Percentiles rank a stretch among this genome's conserved stretches.
Conservation (phyloP, 2,113 vertebrate genomes). For the Galbula dea region DNA sequence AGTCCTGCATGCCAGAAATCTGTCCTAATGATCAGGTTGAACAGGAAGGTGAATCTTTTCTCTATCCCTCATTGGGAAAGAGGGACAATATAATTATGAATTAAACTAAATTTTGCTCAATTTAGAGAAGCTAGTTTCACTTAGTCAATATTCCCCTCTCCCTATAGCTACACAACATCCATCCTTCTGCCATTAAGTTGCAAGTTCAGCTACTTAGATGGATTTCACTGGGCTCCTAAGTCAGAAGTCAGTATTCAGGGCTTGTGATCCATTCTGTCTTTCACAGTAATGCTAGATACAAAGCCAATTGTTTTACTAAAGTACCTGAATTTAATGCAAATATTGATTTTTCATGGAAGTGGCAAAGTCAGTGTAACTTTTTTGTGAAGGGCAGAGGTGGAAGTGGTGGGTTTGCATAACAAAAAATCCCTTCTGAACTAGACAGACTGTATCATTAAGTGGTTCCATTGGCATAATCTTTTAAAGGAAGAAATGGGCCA, state of each 20-base stretch:
- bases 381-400: background rate
- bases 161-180: rapidly evolving
- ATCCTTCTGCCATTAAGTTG: background rate
- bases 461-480: background rate
- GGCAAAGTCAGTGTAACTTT: background rate
- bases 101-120: background rate
- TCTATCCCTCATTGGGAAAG: background rate
- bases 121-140: background rate
- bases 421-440: background rate
- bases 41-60: background rate
- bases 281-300: background rate
- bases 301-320: background rate
- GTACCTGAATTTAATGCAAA: background rate
- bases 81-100: background rate
- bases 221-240: background rate
- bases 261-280: background rate
- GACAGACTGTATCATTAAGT: background rate
- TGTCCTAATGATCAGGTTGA: background rate
- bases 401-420: background rate
- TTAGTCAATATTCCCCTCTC: background rate
- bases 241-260: background rate
- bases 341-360: background rate
- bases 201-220: background rate
- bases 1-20: background rate
- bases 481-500: background rate